Percentiles rank a stretch among this genome's conserved stretches.
phyloP scores from a whole-genome alignment of 2,888 invertebrate genomes.

The Caradrina kadenii region DNA sequence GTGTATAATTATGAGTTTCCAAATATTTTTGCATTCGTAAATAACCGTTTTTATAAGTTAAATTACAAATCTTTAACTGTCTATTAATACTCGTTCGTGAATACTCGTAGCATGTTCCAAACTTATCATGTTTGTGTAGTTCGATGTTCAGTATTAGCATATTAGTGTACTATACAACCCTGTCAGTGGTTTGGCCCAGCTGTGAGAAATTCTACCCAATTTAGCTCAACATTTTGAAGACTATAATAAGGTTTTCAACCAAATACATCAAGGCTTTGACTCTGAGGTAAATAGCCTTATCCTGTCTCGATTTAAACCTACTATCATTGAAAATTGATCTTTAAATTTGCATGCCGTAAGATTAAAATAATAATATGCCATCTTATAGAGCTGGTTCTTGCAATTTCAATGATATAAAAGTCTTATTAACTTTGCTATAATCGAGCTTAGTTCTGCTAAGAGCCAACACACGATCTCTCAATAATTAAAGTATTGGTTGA shows the following conservation, averaged over 20 bases:
- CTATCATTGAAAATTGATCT: neutral
- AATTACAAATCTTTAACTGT: no score
- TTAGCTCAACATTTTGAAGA: slow-evolving; percentile 2
- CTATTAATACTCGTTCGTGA: no score
- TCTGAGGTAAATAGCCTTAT: neutral
- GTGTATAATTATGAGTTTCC: no score
- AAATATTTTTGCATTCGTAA: no score
- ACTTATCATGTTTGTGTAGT: slow-evolving; percentile 25
- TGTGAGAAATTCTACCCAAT: slow-evolving; percentile 18
- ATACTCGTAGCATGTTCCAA: neutral
- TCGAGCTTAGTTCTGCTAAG: no score
- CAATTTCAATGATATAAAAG: neutral
- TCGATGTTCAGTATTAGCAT: slow-evolving; percentile 20
- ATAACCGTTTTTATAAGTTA: no score
- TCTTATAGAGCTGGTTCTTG: neutral
- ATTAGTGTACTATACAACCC: slow-evolving; percentile 13
- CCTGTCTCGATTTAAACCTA: neutral
- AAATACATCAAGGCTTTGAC: neutral
- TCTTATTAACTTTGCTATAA: no score
- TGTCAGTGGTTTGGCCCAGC: slow-evolving; percentile 21
- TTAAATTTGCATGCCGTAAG: no score
- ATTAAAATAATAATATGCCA: neutral
- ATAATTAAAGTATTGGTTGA: no score
- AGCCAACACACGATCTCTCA: no score
- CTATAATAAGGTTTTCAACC: neutral